Evolutionary conservation across 2,113 vertebrate species (phyloP).

Genomic region (Menura novaehollandiae): DNA sequence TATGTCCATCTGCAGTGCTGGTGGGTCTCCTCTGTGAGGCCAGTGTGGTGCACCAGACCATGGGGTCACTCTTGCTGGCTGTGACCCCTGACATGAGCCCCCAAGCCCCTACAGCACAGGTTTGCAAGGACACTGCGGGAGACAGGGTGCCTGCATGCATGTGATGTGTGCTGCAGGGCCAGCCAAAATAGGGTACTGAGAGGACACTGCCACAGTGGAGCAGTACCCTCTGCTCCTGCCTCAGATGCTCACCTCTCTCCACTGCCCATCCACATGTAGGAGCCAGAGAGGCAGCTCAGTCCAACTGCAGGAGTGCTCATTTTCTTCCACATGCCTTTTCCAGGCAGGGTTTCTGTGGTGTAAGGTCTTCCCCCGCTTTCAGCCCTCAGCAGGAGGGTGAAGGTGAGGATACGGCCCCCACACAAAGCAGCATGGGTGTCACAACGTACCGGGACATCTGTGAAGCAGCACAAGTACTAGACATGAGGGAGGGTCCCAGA

Average conservation of each 20-base stretch:
- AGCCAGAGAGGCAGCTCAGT: not conserved
- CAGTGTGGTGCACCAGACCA: not conserved
- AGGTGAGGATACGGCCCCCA: not conserved
- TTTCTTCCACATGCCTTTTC: not conserved
- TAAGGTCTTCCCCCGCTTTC: not conserved
- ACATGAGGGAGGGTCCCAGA: not conserved
- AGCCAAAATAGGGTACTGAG: accelerated
- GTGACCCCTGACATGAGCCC: not conserved
- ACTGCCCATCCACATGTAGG: not conserved
- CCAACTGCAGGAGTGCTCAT: not conserved
- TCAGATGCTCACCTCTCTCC: not conserved
- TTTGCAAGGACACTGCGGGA: not conserved
- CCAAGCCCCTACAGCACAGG: not conserved
- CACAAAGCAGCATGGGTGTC: not conserved
- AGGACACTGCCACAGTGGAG: not conserved
- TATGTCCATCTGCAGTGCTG: not conserved
- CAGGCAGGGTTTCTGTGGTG: not conserved
- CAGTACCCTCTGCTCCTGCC: not conserved
- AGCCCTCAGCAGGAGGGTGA: not conserved
- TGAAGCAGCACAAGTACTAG: not conserved
- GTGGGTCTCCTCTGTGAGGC: not conserved
- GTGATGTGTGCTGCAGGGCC: not conserved
- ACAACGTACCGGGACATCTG: not conserved
- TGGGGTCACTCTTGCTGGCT: not conserved
- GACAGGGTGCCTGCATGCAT: not conserved